Conservation (phyloP, 2,888 invertebrate genomes). For the Ashinkailepas kermadecensis region DNA sequence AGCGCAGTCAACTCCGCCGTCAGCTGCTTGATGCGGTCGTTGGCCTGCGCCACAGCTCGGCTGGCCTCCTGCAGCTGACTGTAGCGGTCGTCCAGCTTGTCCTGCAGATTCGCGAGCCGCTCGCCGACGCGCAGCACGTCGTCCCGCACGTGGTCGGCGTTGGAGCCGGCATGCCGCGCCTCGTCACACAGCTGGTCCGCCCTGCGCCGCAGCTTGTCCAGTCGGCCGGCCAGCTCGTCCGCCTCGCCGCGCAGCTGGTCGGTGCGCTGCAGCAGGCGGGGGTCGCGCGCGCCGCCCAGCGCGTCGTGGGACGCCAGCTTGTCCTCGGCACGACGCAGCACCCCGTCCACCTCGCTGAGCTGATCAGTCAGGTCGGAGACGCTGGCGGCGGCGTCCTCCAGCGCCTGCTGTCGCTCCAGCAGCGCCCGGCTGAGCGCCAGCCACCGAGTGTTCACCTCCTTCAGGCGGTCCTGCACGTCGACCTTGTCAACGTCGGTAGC, state of each 20-base stretch:
- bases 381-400: conserved; percentile 62
- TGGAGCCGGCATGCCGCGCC: conserved; percentile 63
- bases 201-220: conserved; percentile 55
- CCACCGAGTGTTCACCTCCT: conserved; percentile 78
- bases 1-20: conserved; percentile 66
- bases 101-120: conserved; percentile 64
- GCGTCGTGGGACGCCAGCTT: conserved; percentile 66
- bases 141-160: conserved; percentile 66
- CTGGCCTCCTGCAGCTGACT: conserved; percentile 75
- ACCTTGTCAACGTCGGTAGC: conserved; percentile 88
- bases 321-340: conserved; percentile 81
- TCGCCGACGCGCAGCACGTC: conserved; percentile 70
- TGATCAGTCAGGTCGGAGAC: conserved; percentile 78
- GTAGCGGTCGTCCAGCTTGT: conserved; percentile 67
- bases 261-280: conserved; percentile 74
- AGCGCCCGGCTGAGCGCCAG: conserved; percentile 79
- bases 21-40: conserved; percentile 74
- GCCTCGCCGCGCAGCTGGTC: conserved; percentile 69
- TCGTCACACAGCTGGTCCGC: conserved; percentile 69
- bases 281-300: conserved; percentile 57
- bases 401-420: conserved; percentile 62
- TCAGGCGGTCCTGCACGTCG: conserved; percentile 71
- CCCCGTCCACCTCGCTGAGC: conserved; percentile 72
- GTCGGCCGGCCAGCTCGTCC: conserved; percentile 64
- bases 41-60: conserved; percentile 76